Evolutionary conservation across 2,888 invertebrate species (phyloP).

Genomic region (Caenorhabditis plicata): DNA sequence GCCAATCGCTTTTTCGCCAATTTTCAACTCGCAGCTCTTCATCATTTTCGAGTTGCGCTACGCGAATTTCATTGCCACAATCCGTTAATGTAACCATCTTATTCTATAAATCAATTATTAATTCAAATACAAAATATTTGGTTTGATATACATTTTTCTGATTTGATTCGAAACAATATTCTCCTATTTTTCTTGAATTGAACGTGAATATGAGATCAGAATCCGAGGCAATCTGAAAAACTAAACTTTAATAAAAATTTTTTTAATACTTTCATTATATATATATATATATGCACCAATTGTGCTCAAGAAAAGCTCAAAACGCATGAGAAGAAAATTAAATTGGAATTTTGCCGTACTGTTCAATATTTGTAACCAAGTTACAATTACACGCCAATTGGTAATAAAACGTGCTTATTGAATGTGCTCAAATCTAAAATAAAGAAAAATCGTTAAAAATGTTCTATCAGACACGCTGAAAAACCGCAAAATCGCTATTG

Average conservation of each 20-base stretch:
- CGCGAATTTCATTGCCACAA: conserved; percentile 41
- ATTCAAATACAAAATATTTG: neutral
- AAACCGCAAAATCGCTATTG: too few relatives aligned
- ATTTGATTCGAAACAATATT: conserved; percentile 48
- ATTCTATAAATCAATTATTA: conserved; percentile 26
- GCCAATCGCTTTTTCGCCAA: conserved; percentile 51
- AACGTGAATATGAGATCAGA: conserved; percentile 48
- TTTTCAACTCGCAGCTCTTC: conserved; percentile 44
- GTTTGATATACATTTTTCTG: conserved; percentile 31
- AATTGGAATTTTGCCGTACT: too few relatives aligned
- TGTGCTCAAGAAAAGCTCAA: too few relatives aligned
- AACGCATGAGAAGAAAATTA: too few relatives aligned
- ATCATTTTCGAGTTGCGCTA: conserved; percentile 36
- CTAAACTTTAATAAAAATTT: neutral
- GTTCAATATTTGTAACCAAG: too few relatives aligned
- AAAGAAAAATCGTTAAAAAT: too few relatives aligned
- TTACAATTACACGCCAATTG: too few relatives aligned
- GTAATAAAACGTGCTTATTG: too few relatives aligned
- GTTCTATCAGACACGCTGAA: too few relatives aligned
- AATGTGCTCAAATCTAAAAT: too few relatives aligned
- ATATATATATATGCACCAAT: too few relatives aligned
- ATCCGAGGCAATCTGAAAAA: conserved; percentile 45
- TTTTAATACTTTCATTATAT: too few relatives aligned
- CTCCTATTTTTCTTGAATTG: conserved; percentile 40
- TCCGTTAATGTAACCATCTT: conserved; percentile 45